Evolutionary conservation across 2,888 invertebrate genomes (phyloP), one percentile per base, ranked within the genome.

Genomic region (Tillus elongatus): DNA sequence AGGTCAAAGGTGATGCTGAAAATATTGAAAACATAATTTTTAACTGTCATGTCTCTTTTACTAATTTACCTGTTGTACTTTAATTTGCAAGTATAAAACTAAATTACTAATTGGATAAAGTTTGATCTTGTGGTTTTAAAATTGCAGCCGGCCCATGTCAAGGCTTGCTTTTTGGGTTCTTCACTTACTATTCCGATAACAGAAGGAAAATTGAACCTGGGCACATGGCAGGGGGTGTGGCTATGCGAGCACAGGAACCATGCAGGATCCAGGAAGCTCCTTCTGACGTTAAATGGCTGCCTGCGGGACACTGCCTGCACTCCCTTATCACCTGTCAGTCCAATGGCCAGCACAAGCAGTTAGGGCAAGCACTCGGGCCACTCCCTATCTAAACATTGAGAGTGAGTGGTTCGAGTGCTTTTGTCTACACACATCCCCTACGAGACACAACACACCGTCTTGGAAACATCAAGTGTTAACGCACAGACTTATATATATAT

Each of bases 161-260:
- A 96, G 70, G 91, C 95, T 45, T 90, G 92, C 67, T 91, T 96
- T 69, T 75, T 96, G 61, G 95, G 96, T 54, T 90, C 92, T 49
- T 91, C 90, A 51, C 72, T 96, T 63, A 92, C 90, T 58, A 88
- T 96, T 65, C 95, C 95, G 50, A 91, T 96, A 64, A 90, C 92
- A 51, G 90, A 95, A 60, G 95, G 95, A 56, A 89, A 90, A 69
- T 72, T 95, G 59, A 90, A 91, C 63, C 73, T 95, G 58, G 95
- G 95, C 53, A 92, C 91, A 56, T 96, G 95, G 95, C 95, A 95
- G 71, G 95, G 96, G 46, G 85, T 96, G 50, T 96, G 95, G 95
- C 76, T 96, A 55, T 95, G 95, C 71, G 96, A 96, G 69, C 96
- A 96, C 71, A 80, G 96, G 62, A 90, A 95, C 73, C 87, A 87